These are phyloP conservation scores for Aspidiotus destructor DNA, from an alignment of 2,888 invertebrate species.

Conservation along the genomic window DNA sequence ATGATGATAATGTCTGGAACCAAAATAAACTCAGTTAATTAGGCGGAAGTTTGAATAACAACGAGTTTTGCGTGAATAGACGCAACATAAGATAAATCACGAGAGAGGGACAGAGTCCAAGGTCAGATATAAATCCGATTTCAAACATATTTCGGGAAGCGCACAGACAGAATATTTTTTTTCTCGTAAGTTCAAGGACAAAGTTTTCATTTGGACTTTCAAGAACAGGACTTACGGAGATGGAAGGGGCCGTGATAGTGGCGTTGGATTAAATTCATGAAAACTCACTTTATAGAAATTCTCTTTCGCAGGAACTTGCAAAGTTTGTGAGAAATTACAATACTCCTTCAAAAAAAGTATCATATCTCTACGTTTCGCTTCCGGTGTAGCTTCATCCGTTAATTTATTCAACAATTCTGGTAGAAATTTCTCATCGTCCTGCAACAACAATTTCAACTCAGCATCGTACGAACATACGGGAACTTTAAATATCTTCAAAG, in stretches of 20 bases:
- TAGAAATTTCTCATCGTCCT: slow-evolving; percentile 96
- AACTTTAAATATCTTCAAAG: slow-evolving; percentile 7
- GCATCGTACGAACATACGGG: background rate
- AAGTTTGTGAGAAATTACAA: slow-evolving; percentile 96
- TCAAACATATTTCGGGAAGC: too few species aligned
- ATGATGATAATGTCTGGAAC: slow-evolving; percentile 61
- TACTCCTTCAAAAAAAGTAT: slow-evolving; percentile 97
- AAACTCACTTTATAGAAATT: slow-evolving; percentile 76
- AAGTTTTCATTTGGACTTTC: too few species aligned
- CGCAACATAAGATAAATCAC: too few species aligned
- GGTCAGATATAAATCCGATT: too few species aligned
- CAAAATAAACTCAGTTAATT: background rate
- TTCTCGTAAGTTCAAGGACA: too few species aligned
- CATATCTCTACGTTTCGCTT: slow-evolving; percentile 79
- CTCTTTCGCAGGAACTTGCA: slow-evolving; percentile 95
- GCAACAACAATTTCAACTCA: slow-evolving; percentile 39
- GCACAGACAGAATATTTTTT: too few species aligned
- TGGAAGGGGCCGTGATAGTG: too few species aligned
- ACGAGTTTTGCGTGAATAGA: background rate
- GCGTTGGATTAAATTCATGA: too few species aligned
- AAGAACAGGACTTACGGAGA: too few species aligned
- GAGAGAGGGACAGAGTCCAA: too few species aligned
- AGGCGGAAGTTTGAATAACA: background rate
- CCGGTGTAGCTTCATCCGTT: slow-evolving; percentile 76
- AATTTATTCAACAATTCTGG: slow-evolving; percentile 88